phyloP scores from a whole-genome alignment of 64 coral and sea anemone genomes.

The Exaiptasia diaphana region DNA sequence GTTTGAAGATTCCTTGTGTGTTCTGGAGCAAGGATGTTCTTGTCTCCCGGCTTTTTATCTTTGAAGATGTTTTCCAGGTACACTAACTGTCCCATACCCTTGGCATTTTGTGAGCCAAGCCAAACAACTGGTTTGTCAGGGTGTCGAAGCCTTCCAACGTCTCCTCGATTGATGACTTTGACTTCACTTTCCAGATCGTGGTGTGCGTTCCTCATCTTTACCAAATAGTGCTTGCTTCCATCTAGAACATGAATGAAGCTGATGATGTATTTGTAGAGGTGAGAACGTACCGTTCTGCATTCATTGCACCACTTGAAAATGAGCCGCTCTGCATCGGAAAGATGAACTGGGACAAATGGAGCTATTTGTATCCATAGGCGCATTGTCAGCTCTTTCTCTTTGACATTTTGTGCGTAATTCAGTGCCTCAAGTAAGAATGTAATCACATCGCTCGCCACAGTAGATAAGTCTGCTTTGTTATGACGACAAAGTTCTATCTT shows the following conservation, averaged over 20 bases:
- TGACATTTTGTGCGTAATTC: background rate
- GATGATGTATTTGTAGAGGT: slow-evolving; percentile 58
- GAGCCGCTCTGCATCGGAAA: slow-evolving; percentile 15
- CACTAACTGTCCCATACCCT: slow-evolving; percentile 50
- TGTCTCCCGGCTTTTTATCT: slow-evolving; percentile 8
- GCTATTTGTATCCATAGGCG: slow-evolving; percentile 54
- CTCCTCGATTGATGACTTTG: slow-evolving; percentile 37
- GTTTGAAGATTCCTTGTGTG: background rate
- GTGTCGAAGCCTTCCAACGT: slow-evolving; percentile 60
- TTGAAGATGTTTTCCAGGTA: background rate
- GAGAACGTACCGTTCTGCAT: slow-evolving; percentile 34
- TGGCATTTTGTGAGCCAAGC: slow-evolving; percentile 6
- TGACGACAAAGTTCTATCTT: slow-evolving; percentile 1
- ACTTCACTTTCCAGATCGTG: slow-evolving; percentile 38
- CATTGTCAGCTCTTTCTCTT: slow-evolving; percentile 49
- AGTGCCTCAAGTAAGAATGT: slow-evolving; percentile 40
- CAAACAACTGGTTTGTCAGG: slow-evolving; percentile 72
- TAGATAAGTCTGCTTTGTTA: background rate
- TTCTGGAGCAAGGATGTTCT: background rate
- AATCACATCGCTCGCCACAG: background rate
- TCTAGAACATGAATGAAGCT: slow-evolving; percentile 49
- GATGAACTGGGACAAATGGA: slow-evolving; percentile 25
- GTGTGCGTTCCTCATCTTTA: slow-evolving; percentile 16
- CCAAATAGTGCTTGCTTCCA: background rate
- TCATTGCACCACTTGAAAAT: slow-evolving; percentile 29